Evolutionary conservation across 2,797 vertebrate genomes (phyloP).

Genomic region (Paedocypris micromegethes): DNA sequence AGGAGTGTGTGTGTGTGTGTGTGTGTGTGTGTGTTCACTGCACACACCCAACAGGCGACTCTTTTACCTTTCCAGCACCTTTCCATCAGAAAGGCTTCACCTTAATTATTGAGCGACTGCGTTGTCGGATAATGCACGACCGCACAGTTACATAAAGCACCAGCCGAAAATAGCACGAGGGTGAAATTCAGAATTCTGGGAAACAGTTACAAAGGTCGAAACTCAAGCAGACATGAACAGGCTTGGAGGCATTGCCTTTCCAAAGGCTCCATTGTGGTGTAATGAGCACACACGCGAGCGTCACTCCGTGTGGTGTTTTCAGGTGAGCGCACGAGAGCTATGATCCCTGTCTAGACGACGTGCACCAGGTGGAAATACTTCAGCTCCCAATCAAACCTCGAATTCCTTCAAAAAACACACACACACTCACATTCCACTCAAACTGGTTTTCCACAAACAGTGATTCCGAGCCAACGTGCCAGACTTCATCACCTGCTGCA

Average conservation of each 20-base stretch:
- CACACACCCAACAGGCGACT: background rate
- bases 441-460: constrained; percentile 29
- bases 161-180: constrained; percentile 41
- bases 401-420: constrained; percentile 6
- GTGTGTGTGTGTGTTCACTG: background rate
- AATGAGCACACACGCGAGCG: constrained; percentile 32
- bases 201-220: constrained; percentile 41
- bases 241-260: constrained; percentile 34
- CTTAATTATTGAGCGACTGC: constrained; percentile 10
- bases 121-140: constrained; percentile 16
- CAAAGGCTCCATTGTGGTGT: constrained; percentile 37
- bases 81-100: too few relatives aligned
- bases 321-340: constrained; percentile 55
- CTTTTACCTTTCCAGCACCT: background rate
- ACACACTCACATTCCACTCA: constrained; percentile 24
- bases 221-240: constrained; percentile 43
- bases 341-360: constrained; percentile 63
- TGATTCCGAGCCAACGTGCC: constrained; percentile 20
- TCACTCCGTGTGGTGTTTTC: constrained; percentile 43
- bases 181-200: constrained; percentile 36
- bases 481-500: constrained; percentile 35
- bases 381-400: constrained; percentile 41
- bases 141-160: constrained; percentile 24
- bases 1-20: too few relatives aligned
- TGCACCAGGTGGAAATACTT: constrained; percentile 51